phyloP scores from a whole-genome alignment of 2,888 invertebrate species.

The Melolontha melolontha region DNA sequence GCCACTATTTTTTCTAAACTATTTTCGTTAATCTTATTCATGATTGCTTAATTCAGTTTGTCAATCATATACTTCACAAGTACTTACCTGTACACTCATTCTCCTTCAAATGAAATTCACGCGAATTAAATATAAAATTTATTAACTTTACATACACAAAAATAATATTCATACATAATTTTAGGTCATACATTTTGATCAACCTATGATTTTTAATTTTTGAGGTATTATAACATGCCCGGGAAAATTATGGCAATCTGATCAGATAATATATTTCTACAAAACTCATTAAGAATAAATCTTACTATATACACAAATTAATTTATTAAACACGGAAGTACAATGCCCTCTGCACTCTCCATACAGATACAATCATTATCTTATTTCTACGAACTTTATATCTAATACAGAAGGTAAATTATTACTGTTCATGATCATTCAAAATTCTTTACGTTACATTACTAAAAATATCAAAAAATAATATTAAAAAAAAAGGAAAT shows the following conservation, averaged over 20 bases:
- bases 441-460: conserved; percentile 41
- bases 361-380: conserved; percentile 56
- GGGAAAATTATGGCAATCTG: conserved; percentile 28
- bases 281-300: conserved; percentile 36
- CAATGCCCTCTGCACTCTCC: conserved; percentile 57
- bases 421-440: conserved; percentile 43
- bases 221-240: conserved; percentile 10
- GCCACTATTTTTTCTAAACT: no score
- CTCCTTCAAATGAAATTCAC: conserved; percentile 3
- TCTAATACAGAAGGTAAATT: conserved; percentile 55
- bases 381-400: conserved; percentile 56
- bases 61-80: neutral
- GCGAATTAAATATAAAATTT: conserved; percentile 31
- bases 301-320: conserved; percentile 56
- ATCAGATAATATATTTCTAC: conserved; percentile 9
- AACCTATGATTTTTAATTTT: conserved; percentile 22
- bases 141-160: conserved; percentile 34
- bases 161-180: conserved; percentile 32
- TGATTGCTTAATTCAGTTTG: no score
- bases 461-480: conserved; percentile 45
- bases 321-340: conserved; percentile 59
- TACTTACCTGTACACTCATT: conserved; percentile 19
- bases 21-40: no score
- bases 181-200: conserved; percentile 23
- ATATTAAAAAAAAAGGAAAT: conserved; percentile 41